Conservation (phyloP, 2,797 vertebrate species). For the Mareca penelope region DNA sequence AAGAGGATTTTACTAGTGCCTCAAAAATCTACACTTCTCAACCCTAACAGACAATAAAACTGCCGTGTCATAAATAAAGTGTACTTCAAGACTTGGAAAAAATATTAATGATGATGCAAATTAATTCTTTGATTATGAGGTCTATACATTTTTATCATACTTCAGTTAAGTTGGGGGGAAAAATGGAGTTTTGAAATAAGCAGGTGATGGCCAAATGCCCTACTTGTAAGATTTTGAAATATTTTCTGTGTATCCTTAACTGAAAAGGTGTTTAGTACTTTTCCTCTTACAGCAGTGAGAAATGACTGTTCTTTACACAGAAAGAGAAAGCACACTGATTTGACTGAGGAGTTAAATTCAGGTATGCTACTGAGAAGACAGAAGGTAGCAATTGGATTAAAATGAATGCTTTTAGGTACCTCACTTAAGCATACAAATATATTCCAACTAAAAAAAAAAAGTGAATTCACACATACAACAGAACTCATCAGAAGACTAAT, state of each 20-base stretch:
- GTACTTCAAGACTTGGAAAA: neutral
- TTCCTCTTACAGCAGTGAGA: neutral
- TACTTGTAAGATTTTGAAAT: neutral
- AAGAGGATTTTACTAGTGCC: neutral
- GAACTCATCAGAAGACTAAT: neutral
- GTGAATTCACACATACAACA: neutral
- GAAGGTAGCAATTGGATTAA: neutral
- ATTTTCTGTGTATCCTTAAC: neutral
- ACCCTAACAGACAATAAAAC: neutral
- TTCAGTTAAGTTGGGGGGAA: neutral
- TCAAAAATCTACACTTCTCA: neutral
- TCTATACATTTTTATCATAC: neutral
- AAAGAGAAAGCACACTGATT: neutral
- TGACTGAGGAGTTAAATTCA: neutral
- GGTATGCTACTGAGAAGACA: neutral
- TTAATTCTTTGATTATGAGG: neutral
- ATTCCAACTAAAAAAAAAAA: neutral
- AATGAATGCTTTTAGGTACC: neutral
- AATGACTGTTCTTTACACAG: neutral
- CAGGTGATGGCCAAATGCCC: neutral
- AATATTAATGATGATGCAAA: neutral
- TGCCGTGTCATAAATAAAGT: neutral
- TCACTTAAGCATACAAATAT: neutral
- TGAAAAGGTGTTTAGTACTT: neutral
- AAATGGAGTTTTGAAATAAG: neutral